Conservation (phyloP, 2,113 vertebrate species). For the Megalops atlanticus region DNA sequence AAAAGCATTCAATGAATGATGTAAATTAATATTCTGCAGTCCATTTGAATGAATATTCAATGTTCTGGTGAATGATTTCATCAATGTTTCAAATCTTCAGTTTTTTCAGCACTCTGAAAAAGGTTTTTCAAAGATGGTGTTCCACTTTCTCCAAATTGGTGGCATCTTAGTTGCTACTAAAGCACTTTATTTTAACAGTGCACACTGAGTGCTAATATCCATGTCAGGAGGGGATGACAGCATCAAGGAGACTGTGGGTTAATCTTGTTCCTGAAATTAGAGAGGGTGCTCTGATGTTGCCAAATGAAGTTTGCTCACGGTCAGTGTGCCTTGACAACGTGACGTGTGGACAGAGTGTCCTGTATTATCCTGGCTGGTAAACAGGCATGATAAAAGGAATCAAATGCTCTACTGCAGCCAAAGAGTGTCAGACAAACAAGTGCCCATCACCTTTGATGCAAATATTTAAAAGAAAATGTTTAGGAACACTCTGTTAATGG, state of each 20-base stretch:
- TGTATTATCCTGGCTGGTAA: not conserved
- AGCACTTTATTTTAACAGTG: not conserved
- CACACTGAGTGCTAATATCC: not conserved
- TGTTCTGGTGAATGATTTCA: not conserved
- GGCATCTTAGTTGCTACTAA: not conserved
- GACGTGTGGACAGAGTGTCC: not conserved
- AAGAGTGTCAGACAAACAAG: not conserved
- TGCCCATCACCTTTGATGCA: no score
- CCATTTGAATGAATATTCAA: not conserved
- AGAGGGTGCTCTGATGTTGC: not conserved
- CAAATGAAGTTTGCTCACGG: conserved; percentile 3
- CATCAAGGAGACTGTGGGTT: not conserved
- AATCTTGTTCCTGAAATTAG: no score
- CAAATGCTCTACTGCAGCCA: not conserved
- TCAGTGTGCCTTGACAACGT: not conserved
- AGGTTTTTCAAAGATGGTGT: not conserved
- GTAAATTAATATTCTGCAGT: no score
- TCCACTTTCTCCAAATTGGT: not conserved
- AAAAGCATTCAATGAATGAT: no score
- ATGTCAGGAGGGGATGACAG: not conserved
- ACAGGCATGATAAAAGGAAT: not conserved
- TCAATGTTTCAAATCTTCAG: not conserved
- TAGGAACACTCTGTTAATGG: no score
- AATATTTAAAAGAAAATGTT: no score
- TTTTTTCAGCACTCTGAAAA: not conserved